Evolutionary conservation across 2,888 invertebrate species (phyloP).

Genomic region (Caenorhabditis panamensis): DNA sequence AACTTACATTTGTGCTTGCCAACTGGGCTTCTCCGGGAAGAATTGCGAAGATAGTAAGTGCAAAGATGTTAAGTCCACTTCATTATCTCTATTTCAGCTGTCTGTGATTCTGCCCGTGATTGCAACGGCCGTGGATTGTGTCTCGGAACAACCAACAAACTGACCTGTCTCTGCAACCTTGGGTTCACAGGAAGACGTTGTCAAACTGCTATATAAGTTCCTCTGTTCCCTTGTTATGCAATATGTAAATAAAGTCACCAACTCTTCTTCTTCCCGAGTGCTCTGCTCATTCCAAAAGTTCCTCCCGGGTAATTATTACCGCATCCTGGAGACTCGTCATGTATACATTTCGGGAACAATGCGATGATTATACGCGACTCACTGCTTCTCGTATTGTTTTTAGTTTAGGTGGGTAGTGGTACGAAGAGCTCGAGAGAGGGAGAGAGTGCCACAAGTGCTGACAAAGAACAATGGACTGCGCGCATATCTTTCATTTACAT

Average conservation of each 20-base stretch:
- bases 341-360: slow-evolving; percentile 54
- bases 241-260: slow-evolving; percentile 36
- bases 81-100: slow-evolving; percentile 56
- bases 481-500: slow-evolving; percentile 52
- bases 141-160: slow-evolving; percentile 71
- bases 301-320: slow-evolving; percentile 47
- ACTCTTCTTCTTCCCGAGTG: slow-evolving; percentile 3
- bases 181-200: slow-evolving; percentile 74
- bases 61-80: too few species aligned
- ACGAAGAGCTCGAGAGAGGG: slow-evolving; percentile 25
- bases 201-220: slow-evolving; percentile 64
- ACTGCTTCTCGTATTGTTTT: slow-evolving; percentile 50
- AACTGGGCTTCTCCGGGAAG: slow-evolving; percentile 74
- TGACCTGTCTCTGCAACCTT: slow-evolving; percentile 75
- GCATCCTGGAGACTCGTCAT: neutral
- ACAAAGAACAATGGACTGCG: slow-evolving; percentile 44
- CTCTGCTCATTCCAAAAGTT: slow-evolving; percentile 13
- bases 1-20: slow-evolving; percentile 75
- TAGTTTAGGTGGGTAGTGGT: slow-evolving; percentile 22
- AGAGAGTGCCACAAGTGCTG: slow-evolving; percentile 44
- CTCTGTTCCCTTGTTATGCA: neutral
- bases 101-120: slow-evolving; percentile 76
- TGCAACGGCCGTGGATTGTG: slow-evolving; percentile 78
- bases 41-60: slow-evolving; percentile 77
- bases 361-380: slow-evolving; percentile 47